Conservation (phyloP, 2,113 vertebrate species). For the Lates calcarifer region DNA sequence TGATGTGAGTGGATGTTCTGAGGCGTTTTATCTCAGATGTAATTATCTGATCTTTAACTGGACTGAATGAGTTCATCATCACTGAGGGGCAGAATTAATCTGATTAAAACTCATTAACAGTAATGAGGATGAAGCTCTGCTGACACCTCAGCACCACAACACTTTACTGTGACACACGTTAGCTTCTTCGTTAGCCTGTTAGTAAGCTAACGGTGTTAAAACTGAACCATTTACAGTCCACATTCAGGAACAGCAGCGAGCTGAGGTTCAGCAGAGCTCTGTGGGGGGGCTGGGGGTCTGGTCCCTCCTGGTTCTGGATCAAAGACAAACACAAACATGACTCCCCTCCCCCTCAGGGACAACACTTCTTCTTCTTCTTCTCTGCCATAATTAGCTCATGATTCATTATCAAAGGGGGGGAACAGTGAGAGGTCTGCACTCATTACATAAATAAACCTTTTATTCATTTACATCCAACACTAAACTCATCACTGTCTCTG, state of each 20-base stretch:
- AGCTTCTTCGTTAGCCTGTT: too few relatives aligned
- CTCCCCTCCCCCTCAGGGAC: slow-evolving; percentile 1
- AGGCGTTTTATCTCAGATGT: neutral
- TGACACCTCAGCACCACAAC: neutral
- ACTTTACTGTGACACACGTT: neutral
- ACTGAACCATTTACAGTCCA: neutral
- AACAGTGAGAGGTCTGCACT: neutral
- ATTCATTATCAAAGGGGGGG: slow-evolving; percentile 19
- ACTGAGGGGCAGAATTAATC: slow-evolving; percentile 8
- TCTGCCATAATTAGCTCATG: slow-evolving; percentile 36
- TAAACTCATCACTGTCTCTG: neutral
- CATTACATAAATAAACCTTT: neutral
- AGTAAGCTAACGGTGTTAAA: too few relatives aligned
- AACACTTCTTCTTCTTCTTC: neutral
- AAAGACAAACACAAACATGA: slow-evolving; percentile 26
- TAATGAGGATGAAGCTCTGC: neutral
- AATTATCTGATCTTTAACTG: neutral
- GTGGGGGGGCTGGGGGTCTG: neutral
- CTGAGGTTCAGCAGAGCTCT: neutral
- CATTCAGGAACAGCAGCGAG: neutral
- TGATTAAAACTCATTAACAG: neutral
- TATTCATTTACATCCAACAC: neutral
- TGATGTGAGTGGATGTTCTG: neutral
- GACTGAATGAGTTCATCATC: slow-evolving; percentile 3
- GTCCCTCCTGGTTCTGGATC: slow-evolving; percentile 22